phyloP scores from a whole-genome alignment of 2,113 vertebrate species.

The Xiphias gladius region DNA sequence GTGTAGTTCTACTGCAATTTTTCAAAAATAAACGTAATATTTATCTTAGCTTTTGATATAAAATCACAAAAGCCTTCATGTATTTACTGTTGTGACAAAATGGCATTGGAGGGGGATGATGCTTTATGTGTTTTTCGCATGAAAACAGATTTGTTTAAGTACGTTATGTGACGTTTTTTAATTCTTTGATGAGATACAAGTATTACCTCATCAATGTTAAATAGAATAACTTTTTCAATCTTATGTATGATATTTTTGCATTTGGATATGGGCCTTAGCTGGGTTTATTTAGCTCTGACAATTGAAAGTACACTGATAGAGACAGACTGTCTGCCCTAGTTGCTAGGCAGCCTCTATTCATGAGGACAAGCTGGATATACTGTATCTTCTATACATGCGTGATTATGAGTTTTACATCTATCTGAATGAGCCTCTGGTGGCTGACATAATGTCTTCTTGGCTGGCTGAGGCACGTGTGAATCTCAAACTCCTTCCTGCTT shows the following conservation, averaged over 20 bases:
- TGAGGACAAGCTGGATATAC: background rate
- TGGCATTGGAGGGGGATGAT: background rate
- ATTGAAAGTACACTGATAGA: slow-evolving; percentile 12
- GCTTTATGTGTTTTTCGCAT: background rate
- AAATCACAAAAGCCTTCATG: background rate
- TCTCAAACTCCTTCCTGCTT: slow-evolving; percentile 42
- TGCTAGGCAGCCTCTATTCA: slow-evolving; percentile 48
- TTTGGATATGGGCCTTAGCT: background rate
- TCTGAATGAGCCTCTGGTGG: slow-evolving; percentile 31
- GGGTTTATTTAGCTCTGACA: background rate
- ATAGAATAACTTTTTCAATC: background rate
- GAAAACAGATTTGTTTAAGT: too few relatives aligned
- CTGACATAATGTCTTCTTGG: slow-evolving; percentile 59
- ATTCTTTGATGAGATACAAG: background rate
- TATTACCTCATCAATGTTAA: background rate
- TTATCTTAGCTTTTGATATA: background rate
- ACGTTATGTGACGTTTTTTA: too few relatives aligned
- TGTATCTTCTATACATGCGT: slow-evolving; percentile 9
- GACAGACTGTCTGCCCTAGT: slow-evolving; percentile 29
- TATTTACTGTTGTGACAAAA: background rate
- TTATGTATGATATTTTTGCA: background rate
- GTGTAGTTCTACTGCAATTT: background rate
- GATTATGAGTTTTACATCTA: slow-evolving; percentile 44
- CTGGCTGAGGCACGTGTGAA: slow-evolving; percentile 51
- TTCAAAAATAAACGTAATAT: background rate